Evolutionary conservation across 35 echinoderm and acorn worm species (phyloP).

Genomic region (Amphiura filiformis): DNA sequence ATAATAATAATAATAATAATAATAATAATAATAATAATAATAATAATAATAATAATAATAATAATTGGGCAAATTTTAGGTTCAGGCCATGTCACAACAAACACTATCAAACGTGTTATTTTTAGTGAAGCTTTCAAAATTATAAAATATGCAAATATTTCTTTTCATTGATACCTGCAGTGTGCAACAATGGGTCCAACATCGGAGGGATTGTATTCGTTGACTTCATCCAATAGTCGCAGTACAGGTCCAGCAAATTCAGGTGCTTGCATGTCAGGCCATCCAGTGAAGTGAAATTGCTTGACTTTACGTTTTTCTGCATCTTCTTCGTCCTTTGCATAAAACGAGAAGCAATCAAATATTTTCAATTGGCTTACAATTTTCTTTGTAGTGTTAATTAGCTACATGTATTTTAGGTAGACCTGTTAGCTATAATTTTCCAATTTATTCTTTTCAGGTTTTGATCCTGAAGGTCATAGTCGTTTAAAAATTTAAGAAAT

Average conservation of each 20-base stretch:
- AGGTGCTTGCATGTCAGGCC: constrained; percentile 44
- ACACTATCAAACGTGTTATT: too few species aligned
- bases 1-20: too few species aligned
- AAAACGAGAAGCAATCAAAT: not conserved
- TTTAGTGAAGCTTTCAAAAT: too few species aligned
- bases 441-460: not conserved
- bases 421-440: not conserved
- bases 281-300: constrained; percentile 43
- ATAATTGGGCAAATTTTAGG: too few species aligned
- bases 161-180: too few species aligned
- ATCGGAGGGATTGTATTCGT: not conserved
- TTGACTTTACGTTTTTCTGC: constrained; percentile 3
- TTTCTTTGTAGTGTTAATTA: not conserved
- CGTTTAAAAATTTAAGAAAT: not conserved
- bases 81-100: too few species aligned
- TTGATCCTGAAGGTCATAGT: not conserved
- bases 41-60: too few species aligned
- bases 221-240: not conserved
- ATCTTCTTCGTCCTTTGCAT: not conserved
- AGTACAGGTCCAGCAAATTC: constrained; percentile 26
- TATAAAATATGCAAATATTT: too few species aligned
- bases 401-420: not conserved
- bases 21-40: too few species aligned
- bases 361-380: not conserved
- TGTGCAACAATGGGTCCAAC: constrained; percentile 31